Conservation (phyloP, 2,797 vertebrate genomes). For the Chelonia mydas region DNA sequence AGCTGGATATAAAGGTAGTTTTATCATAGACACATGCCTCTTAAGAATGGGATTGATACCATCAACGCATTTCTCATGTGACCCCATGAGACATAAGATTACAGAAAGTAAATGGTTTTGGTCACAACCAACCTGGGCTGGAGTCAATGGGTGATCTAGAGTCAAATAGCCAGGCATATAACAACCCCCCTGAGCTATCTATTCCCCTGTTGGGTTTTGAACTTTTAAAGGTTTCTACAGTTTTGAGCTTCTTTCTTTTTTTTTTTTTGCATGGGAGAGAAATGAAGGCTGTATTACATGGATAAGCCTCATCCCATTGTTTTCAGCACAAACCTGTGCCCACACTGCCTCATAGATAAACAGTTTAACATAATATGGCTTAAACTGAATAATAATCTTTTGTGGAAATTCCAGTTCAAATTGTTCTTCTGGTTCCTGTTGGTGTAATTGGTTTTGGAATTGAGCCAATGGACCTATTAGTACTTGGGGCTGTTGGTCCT, state of each 20-base stretch:
- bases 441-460: not conserved
- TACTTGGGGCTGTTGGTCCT: not conserved
- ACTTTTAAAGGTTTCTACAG: not conserved
- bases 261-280: not conserved
- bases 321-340: not conserved
- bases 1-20: not conserved
- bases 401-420: conserved; percentile 8
- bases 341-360: not conserved
- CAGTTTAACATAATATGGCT: not conserved
- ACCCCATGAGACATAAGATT: conserved; percentile 1
- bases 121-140: not conserved
- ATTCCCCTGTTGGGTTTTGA: not conserved
- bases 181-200: not conserved
- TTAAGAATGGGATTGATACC: conserved; percentile 1
- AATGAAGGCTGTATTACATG: not conserved
- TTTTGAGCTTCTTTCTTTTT: not conserved
- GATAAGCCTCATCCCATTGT: not conserved
- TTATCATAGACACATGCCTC: not conserved
- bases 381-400: not conserved
- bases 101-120: not conserved
- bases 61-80: not conserved
- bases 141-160: not conserved
- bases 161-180: not conserved
- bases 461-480: not conserved
- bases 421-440: not conserved